phyloP scores from a whole-genome alignment of 2,113 vertebrate species.

The Myotis davidii region DNA sequence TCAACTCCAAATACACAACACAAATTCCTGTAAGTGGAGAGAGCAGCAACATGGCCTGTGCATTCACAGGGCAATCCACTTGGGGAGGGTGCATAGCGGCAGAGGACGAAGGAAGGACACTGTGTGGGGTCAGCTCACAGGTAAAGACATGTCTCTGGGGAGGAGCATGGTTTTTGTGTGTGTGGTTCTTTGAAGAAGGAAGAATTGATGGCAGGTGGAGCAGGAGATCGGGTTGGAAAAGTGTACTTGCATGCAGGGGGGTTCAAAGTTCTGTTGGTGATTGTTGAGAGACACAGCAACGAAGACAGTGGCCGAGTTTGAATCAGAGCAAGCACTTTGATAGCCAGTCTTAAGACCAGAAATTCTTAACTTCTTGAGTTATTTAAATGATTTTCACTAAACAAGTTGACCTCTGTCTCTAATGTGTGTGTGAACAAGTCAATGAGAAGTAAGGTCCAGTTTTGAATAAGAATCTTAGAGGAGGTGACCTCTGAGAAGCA shows the following conservation, averaged over 20 bases:
- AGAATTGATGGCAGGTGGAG: background rate
- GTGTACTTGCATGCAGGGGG: background rate
- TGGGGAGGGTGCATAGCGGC: accelerated
- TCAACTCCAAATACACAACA: background rate
- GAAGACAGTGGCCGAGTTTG: background rate
- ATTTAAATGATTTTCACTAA: slow-evolving; percentile 32
- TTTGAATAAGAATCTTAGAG: background rate
- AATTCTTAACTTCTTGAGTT: background rate
- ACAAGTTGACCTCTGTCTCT: background rate
- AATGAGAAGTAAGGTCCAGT: background rate
- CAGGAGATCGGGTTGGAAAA: background rate
- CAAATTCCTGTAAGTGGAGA: background rate
- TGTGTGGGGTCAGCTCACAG: background rate
- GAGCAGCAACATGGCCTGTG: background rate
- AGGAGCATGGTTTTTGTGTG: background rate
- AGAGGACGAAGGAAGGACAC: background rate
- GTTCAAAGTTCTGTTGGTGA: background rate
- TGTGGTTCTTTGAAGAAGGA: background rate
- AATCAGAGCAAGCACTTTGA: background rate
- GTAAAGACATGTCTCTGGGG: background rate
- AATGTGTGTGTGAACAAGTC: background rate
- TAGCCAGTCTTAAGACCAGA: background rate
- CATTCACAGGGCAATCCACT: background rate
- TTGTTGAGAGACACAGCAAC: background rate
- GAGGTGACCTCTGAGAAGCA: background rate